Percentiles rank a stretch among this genome's conserved stretches.
Evolutionary conservation across 2,113 vertebrate genomes (phyloP).

Genomic region (Osmerus eperlanus): DNA sequence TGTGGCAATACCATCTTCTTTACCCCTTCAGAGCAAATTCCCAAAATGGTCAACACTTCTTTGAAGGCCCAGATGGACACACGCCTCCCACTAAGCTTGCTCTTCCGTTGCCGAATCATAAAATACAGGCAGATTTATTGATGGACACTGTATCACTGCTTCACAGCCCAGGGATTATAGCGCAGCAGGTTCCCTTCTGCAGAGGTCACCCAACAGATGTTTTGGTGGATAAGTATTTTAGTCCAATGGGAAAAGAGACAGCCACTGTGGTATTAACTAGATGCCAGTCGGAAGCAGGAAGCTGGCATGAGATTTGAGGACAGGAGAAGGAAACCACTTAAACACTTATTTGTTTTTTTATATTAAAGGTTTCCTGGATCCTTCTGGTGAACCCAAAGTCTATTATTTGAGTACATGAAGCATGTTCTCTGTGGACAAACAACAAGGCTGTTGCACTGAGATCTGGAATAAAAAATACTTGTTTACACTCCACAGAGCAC

Average conservation of each 20-base stretch:
- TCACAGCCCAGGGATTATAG: conserved; percentile 10
- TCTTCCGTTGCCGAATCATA: conserved; percentile 2
- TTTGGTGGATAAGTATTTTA: background rate
- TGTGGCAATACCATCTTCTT: conserved; percentile 39
- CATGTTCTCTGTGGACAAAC: background rate
- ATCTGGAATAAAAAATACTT: background rate
- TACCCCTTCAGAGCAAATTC: conserved; percentile 34
- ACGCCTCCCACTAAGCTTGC: background rate
- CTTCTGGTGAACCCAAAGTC: background rate
- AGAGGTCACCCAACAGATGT: conserved; percentile 9
- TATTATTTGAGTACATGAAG: background rate
- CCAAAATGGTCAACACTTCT: conserved; percentile 42
- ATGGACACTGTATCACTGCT: conserved; percentile 2
- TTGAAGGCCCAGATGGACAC: conserved; percentile 46
- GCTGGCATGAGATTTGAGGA: background rate
- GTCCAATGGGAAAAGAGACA: conserved; percentile 10
- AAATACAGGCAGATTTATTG: conserved; percentile 11
- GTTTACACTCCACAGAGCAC: too few species aligned
- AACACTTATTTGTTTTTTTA: background rate
- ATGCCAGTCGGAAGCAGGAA: background rate
- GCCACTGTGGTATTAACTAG: background rate
- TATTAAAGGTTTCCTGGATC: background rate
- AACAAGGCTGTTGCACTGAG: background rate
- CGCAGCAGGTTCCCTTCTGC: conserved; percentile 1
- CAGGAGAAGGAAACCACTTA: conserved; percentile 12